These are phyloP conservation scores for Plebejus argus DNA, from an alignment of 2,888 invertebrate genomes.

Conservation along the genomic window DNA sequence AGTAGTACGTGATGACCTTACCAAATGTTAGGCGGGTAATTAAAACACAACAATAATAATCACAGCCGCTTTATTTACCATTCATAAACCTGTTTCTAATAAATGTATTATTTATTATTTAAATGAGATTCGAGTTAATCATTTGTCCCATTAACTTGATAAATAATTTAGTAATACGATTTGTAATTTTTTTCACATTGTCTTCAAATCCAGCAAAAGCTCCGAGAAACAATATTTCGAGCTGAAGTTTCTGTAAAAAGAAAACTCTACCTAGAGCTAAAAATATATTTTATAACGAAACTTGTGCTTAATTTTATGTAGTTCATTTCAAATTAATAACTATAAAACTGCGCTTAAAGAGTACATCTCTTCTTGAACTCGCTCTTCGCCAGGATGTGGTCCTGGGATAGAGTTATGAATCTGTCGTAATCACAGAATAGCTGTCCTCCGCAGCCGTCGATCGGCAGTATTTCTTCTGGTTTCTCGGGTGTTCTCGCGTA, in stretches of 20 bases:
- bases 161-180: neutral
- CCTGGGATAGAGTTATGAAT: constrained; percentile 65
- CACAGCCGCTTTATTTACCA: constrained; percentile 60
- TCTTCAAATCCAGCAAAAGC: neutral
- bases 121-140: constrained; percentile 12
- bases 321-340: neutral
- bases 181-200: neutral
- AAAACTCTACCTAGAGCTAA: neutral
- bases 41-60: constrained; percentile 40
- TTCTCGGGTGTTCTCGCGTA: constrained; percentile 68
- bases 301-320: neutral
- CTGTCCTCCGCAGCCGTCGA: constrained; percentile 69
- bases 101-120: neutral
- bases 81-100: constrained; percentile 17
- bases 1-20: neutral
- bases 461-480: constrained; percentile 56
- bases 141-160: constrained; percentile 1
- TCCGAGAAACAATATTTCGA: too few species aligned
- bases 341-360: neutral
- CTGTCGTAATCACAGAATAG: constrained; percentile 72
- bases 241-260: too few species aligned
- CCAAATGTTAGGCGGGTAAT: constrained; percentile 3
- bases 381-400: constrained; percentile 50
- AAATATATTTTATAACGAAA: neutral
- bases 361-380: constrained; percentile 49